Evolutionary conservation across 2,113 vertebrate species (phyloP).

Genomic region (Trematomus loennbergii): DNA sequence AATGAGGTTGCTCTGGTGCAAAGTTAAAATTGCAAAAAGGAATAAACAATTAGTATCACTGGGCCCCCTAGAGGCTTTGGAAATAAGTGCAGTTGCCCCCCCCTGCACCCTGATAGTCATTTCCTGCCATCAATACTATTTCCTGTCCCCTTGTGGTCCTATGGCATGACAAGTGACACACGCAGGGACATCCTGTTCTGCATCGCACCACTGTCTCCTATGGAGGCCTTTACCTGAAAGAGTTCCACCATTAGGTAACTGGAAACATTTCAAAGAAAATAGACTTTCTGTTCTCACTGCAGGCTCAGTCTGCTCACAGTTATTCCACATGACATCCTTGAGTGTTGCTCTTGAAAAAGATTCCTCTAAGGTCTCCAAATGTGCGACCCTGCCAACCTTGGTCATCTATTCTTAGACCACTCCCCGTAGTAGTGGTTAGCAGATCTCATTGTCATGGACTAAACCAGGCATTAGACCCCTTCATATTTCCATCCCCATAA

Average conservation of each 20-base stretch:
- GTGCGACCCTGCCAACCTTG: slow-evolving; percentile 45
- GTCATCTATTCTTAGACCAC: slow-evolving; percentile 62
- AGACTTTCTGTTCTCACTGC: slow-evolving; percentile 51
- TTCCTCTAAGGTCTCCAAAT: slow-evolving; percentile 62
- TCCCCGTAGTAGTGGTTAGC: slow-evolving; percentile 55
- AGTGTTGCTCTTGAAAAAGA: slow-evolving; percentile 64
- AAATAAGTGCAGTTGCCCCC: slow-evolving; percentile 49
- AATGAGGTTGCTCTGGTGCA: not conserved
- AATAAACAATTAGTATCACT: slow-evolving; percentile 56
- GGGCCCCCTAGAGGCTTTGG: slow-evolving; percentile 66
- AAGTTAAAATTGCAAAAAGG: slow-evolving; percentile 46
- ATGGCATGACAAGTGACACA: not conserved
- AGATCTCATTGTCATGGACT: slow-evolving; percentile 64
- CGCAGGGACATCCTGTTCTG: not conserved
- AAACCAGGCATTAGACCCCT: slow-evolving; percentile 50
- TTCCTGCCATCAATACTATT: slow-evolving; percentile 54
- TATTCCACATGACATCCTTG: slow-evolving; percentile 60
- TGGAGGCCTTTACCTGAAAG: slow-evolving; percentile 42
- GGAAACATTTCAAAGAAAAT: slow-evolving; percentile 55
- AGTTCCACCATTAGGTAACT: slow-evolving; percentile 48
- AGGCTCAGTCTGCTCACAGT: slow-evolving; percentile 26
- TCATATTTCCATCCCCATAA: slow-evolving; percentile 27
- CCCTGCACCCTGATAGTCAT: slow-evolving; percentile 54
- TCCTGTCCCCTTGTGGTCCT: slow-evolving; percentile 20
- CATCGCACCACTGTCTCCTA: slow-evolving; percentile 19